Evolutionary conservation across 2,113 vertebrate species (phyloP).

Genomic region (Fregata magnificens): DNA sequence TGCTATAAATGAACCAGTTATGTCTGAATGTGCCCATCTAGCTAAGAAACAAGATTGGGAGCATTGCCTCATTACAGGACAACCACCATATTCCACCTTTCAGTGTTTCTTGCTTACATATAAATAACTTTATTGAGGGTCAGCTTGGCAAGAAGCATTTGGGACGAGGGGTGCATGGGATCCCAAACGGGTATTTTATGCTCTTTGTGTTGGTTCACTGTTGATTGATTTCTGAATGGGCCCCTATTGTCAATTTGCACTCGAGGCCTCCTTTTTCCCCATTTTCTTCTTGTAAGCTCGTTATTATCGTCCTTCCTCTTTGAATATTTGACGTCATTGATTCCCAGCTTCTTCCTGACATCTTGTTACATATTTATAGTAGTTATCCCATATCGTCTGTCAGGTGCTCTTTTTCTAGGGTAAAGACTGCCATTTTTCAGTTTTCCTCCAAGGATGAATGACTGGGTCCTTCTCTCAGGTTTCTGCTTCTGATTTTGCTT

Average conservation of each 20-base stretch:
- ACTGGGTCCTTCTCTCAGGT: neutral
- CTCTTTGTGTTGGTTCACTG: neutral
- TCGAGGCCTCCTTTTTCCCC: neutral
- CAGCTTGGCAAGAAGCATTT: neutral
- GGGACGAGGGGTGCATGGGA: neutral
- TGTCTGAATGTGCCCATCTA: neutral
- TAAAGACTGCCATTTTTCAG: neutral
- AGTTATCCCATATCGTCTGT: neutral
- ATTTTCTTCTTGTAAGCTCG: neutral
- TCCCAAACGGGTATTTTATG: neutral
- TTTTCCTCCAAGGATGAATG: neutral
- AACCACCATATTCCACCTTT: neutral
- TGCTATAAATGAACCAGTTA: neutral
- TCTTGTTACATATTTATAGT: neutral
- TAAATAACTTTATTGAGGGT: neutral
- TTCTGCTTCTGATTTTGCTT: neutral
- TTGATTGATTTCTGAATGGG: neutral
- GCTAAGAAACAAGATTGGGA: neutral
- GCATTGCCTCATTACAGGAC: neutral
- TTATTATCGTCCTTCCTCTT: neutral
- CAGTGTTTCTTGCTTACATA: neutral
- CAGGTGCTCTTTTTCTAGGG: neutral
- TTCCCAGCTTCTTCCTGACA: neutral
- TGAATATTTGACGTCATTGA: neutral
- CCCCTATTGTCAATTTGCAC: neutral